phyloP scores from a whole-genome alignment of 64 coral and sea anemone genomes.

The Platygyra sinensis region DNA sequence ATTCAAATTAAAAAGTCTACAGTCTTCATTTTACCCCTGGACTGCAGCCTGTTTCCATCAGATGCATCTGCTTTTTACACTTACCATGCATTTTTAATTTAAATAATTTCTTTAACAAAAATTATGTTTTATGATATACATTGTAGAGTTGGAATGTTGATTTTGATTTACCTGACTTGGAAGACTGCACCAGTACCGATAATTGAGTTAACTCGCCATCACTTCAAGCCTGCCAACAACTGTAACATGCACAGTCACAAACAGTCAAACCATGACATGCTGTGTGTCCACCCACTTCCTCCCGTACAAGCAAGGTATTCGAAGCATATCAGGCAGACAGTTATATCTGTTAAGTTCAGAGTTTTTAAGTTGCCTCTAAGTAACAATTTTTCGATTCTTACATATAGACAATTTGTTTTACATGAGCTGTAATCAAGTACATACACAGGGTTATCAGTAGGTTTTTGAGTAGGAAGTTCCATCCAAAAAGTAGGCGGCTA shows the following conservation, averaged over 20 bases:
- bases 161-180: constrained; percentile 23
- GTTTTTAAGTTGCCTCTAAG: too few species aligned
- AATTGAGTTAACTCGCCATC: not conserved
- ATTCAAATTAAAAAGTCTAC: too few species aligned
- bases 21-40: too few species aligned
- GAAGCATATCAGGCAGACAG: not conserved
- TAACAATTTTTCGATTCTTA: too few species aligned
- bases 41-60: too few species aligned
- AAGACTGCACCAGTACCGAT: not conserved
- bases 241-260: not conserved
- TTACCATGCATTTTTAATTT: too few species aligned
- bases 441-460: too few species aligned
- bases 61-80: not conserved
- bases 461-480: too few species aligned
- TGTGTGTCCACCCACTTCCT: not conserved
- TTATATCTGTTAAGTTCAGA: not conserved
- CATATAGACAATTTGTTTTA: too few species aligned
- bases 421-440: too few species aligned
- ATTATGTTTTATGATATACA: not conserved
- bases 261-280: not conserved
- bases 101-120: too few species aligned
- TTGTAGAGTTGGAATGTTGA: constrained; percentile 32
- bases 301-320: not conserved
- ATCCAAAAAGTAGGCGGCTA: too few species aligned
- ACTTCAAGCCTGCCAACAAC: not conserved